These are phyloP conservation scores for Diabrotica virgifera DNA, from an alignment of 1,140 invertebrate species.

Conservation along the genomic window DNA sequence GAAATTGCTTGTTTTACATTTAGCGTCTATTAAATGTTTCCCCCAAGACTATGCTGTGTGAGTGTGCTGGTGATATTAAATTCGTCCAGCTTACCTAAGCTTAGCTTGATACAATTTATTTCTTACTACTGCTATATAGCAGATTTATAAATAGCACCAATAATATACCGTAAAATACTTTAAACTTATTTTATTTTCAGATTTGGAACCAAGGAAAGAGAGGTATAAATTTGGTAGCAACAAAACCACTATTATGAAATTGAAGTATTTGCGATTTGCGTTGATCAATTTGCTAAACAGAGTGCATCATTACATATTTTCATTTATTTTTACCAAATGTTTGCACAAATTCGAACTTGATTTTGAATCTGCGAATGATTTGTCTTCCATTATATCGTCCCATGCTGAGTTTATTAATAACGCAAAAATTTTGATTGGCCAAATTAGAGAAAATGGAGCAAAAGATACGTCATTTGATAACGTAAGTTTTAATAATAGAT, in stretches of 20 bases:
- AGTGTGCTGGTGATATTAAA: too few species aligned
- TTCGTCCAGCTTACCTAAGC: too few species aligned
- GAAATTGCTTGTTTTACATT: too few species aligned
- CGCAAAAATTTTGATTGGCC: conserved; percentile 23
- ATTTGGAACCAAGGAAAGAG: conserved; percentile 27
- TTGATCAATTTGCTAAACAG: conserved; percentile 60
- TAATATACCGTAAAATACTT: background rate
- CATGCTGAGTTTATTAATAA: conserved; percentile 38
- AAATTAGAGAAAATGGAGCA: conserved; percentile 20
- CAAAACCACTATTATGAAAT: conserved; percentile 43
- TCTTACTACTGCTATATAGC: too few species aligned
- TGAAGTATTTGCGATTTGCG: conserved; percentile 60
- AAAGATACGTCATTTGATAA: conserved; percentile 25
- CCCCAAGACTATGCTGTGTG: too few species aligned
- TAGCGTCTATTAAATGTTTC: too few species aligned
- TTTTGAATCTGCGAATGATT: conserved; percentile 41
- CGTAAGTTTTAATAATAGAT: conserved; percentile 22
- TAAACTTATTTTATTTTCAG: conserved; percentile 22
- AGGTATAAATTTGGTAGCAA: background rate
- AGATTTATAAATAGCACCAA: too few species aligned
- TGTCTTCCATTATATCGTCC: conserved; percentile 36
- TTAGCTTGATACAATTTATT: too few species aligned
- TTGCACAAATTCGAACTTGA: conserved; percentile 36
- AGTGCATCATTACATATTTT: conserved; percentile 63
- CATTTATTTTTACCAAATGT: conserved; percentile 52